Percentiles rank a stretch among this genome's conserved stretches.
These are phyloP conservation scores for Globodera ellingtonae DNA, from an alignment of 1,140 invertebrate species.

Conservation along the genomic window DNA sequence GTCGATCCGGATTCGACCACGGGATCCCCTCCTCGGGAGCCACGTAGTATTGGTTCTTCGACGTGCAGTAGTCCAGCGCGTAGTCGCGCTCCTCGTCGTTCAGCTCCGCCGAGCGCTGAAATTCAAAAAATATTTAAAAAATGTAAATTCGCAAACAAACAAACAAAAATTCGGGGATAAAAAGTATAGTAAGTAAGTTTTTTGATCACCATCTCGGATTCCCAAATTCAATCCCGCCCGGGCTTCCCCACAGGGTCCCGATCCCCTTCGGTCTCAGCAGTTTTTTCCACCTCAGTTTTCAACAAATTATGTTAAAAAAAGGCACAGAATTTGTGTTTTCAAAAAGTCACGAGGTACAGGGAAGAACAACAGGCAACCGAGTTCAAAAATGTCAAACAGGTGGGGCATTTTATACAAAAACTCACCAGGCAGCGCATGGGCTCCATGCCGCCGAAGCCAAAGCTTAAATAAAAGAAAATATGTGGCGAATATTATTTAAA, in stretches of 20 bases:
- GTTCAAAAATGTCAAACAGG: no score
- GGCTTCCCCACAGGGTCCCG: no score
- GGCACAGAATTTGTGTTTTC: no score
- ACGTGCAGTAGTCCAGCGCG: slow-evolving; percentile 45
- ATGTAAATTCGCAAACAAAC: no score
- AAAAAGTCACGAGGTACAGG: neutral
- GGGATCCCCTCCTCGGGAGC: slow-evolving; percentile 52
- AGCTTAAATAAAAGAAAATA: slow-evolving; percentile 3
- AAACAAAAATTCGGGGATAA: no score
- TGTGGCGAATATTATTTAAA: neutral
- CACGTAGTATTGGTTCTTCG: slow-evolving; percentile 55
- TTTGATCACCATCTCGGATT: no score
- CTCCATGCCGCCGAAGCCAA: slow-evolving; percentile 14
- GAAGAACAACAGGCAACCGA: neutral
- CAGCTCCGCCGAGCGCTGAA: slow-evolving; percentile 22
- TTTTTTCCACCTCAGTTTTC: no score
- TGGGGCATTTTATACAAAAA: slow-evolving; percentile 17
- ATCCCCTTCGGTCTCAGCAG: no score
- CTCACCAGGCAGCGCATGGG: slow-evolving; percentile 31
- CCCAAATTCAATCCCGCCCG: no score
- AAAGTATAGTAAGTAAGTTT: no score
- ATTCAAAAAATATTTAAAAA: no score
- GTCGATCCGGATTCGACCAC: slow-evolving; percentile 39
- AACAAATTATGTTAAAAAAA: no score
- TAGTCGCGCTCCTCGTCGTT: slow-evolving; percentile 32